Base-by-base conservation (phyloP, 2,113 vertebrate species). In the Alethe castanea region DNA sequence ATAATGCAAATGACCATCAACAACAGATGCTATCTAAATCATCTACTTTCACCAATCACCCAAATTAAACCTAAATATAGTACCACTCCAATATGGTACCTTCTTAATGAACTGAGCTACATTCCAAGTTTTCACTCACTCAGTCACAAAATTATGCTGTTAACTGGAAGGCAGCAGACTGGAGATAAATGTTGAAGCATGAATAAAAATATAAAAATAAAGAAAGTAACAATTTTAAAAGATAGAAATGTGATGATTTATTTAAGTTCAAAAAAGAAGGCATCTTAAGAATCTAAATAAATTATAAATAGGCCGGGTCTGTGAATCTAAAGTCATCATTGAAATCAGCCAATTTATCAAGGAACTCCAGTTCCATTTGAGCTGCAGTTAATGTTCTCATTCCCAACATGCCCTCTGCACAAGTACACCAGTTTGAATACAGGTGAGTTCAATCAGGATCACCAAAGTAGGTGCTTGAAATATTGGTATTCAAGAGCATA, bases 11-110 rank as follows among this genome's bases (percentile, higher is more conserved):
- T 86, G 29, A 52, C 36, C n/a, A 93, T 94, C 71, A 56, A 24
- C 83, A 96, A 29, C 52, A 90, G 44, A 88, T 92, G 54, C 84
- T 81, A 47, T 33, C 44, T 71, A 90, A 78, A 86, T 90, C 35
- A 71, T 80, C 45, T 62, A 56, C 31, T 94, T 96, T 76, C 82
- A 59, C 44, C 86, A 87, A 53, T 6, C 65, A 69, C 60, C 18
- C 28, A 96, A 80, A 83, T 69, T 71, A 92, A 92, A 88, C 6
- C 45, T 78, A 96, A 94, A 81, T 91, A 81, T 86, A 92, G 23
- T 45, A 84, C 4, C 59, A 73, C 61, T 67, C 18, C 38, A 92
- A 31, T 53, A 73, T 87, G 56, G 19, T 17, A 35, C 29, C 42
- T 60, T 72, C 48, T 81, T 84, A 86, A 94, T 77, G 8, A 94